phyloP scores from a whole-genome alignment of 1,140 invertebrate genomes.

The Manduca sexta region DNA sequence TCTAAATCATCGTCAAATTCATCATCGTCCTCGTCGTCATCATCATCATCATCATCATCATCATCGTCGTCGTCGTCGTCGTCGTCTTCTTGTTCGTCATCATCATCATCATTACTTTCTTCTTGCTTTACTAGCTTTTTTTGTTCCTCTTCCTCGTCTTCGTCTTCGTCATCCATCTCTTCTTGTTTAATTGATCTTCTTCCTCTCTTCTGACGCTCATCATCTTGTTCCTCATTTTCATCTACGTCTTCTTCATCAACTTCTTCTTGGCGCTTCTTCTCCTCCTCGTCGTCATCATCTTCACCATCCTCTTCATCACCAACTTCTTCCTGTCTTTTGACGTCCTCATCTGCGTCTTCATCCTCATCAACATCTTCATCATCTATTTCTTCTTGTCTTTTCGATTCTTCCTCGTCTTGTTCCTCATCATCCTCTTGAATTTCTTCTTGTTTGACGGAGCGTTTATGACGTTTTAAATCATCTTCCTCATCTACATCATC shows the following conservation, averaged over 20 bases:
- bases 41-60: neutral
- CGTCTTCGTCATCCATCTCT: neutral
- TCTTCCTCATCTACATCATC: neutral
- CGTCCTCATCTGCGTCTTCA: constrained; percentile 3
- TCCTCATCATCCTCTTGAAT: constrained; percentile 14
- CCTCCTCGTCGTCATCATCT: constrained; percentile 12
- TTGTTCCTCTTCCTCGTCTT: constrained; percentile 4
- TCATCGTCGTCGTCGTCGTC: neutral
- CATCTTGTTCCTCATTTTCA: constrained; percentile 3
- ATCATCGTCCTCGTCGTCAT: constrained; percentile 4
- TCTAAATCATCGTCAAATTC: constrained; percentile 20
- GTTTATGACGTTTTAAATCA: neutral
- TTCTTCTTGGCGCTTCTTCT: constrained; percentile 8
- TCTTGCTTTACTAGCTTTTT: constrained; percentile 6
- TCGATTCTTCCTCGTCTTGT: constrained; percentile 10
- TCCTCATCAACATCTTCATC: constrained; percentile 12
- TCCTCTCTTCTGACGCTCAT: constrained; percentile 1
- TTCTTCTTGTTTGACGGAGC: constrained; percentile 9
- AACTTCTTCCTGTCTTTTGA: constrained; percentile 15
- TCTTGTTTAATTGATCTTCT: neutral
- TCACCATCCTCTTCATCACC: constrained; percentile 22
- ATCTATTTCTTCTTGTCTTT: constrained; percentile 10
- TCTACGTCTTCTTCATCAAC: constrained; percentile 3
- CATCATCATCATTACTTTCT: constrained; percentile 1
- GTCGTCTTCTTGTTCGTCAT: neutral